Evolutionary conservation across 1,140 invertebrate species (phyloP).

Genomic region (Branchinecta lindahli): DNA sequence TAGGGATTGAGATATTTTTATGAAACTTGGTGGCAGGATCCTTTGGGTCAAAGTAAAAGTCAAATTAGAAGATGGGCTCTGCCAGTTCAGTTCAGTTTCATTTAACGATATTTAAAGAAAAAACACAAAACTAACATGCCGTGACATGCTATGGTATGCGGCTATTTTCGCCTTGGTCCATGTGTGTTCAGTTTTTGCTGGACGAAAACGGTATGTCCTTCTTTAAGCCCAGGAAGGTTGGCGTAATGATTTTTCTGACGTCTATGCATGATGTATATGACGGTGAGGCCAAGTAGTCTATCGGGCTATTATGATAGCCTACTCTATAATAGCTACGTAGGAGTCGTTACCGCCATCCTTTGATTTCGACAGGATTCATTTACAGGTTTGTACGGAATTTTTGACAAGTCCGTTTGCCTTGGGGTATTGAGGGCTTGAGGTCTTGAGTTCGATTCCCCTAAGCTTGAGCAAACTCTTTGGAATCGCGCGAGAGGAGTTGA

Average conservation of each 20-base stretch:
- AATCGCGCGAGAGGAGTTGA: neutral
- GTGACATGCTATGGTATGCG: neutral
- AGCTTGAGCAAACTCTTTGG: slow-evolving; percentile 4
- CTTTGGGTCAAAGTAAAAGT: too few species aligned
- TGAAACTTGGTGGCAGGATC: too few species aligned
- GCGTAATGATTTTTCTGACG: neutral
- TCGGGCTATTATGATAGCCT: slow-evolving; percentile 7
- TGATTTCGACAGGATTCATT: slow-evolving; percentile 5
- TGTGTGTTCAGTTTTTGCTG: slow-evolving; percentile 8
- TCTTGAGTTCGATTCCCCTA: slow-evolving; percentile 8
- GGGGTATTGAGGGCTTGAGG: neutral
- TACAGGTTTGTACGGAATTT: slow-evolving; percentile 1
- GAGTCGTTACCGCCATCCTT: slow-evolving; percentile 7
- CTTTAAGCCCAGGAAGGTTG: slow-evolving; percentile 7
- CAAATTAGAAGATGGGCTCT: too few species aligned
- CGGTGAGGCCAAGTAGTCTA: neutral
- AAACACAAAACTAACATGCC: too few species aligned
- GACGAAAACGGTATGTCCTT: neutral
- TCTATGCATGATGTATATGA: neutral
- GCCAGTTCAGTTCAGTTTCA: too few species aligned
- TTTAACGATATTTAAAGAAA: too few species aligned
- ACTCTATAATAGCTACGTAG: neutral
- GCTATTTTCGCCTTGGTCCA: slow-evolving; percentile 4
- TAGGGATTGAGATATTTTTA: too few species aligned
- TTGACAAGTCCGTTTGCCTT: slow-evolving; percentile 8